A percentile compares a stretch with the other conserved stretches of the same genome.
These are phyloP conservation scores for Aphelenchoides bicaudatus DNA, from an alignment of 2,888 invertebrate genomes.

Conservation along the genomic window DNA sequence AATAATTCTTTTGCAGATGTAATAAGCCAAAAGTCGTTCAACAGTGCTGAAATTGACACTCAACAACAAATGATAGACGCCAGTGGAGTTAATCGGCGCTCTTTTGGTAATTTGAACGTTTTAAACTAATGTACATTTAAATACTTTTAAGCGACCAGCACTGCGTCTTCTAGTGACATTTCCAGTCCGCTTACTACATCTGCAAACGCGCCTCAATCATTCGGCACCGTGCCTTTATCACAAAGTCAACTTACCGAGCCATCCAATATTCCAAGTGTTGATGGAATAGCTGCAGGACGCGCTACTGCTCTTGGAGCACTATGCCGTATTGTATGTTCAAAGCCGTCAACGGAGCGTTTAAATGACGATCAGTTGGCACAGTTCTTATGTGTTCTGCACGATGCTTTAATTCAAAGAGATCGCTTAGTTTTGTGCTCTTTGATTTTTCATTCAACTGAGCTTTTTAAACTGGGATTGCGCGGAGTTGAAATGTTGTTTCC, in stretches of 20 bases:
- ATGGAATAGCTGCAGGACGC: constrained; percentile 68
- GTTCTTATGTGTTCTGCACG: constrained; percentile 84
- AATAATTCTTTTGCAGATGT: constrained; percentile 45
- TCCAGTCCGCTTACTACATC: constrained; percentile 20
- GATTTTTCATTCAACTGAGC: constrained; percentile 66
- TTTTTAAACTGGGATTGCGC: constrained; percentile 85
- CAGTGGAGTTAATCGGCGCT: constrained; percentile 28
- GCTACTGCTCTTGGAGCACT: constrained; percentile 91
- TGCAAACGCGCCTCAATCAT: constrained; percentile 3
- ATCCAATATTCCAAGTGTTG: constrained; percentile 32
- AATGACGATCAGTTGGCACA: constrained; percentile 84
- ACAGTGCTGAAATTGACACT: constrained; percentile 43
- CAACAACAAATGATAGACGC: constrained; percentile 16
- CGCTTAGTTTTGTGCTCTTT: constrained; percentile 55
- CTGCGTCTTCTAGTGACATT: constrained; percentile 28
- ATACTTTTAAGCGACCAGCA: constrained; percentile 25
- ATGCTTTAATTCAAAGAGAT: constrained; percentile 65
- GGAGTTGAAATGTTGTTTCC: constrained; percentile 88
- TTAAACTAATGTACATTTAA: background rate
- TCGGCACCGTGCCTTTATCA: background rate
- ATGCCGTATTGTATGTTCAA: constrained; percentile 89
- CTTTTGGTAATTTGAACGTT: constrained; percentile 25
- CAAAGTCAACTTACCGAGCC: constrained; percentile 14
- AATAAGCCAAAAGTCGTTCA: constrained; percentile 48
- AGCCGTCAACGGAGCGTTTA: constrained; percentile 88